A percentile compares a stretch with the other conserved stretches of the same genome.
Evolutionary conservation across 2,113 vertebrate genomes (phyloP).

Genomic region (Callorhinus ursinus): DNA sequence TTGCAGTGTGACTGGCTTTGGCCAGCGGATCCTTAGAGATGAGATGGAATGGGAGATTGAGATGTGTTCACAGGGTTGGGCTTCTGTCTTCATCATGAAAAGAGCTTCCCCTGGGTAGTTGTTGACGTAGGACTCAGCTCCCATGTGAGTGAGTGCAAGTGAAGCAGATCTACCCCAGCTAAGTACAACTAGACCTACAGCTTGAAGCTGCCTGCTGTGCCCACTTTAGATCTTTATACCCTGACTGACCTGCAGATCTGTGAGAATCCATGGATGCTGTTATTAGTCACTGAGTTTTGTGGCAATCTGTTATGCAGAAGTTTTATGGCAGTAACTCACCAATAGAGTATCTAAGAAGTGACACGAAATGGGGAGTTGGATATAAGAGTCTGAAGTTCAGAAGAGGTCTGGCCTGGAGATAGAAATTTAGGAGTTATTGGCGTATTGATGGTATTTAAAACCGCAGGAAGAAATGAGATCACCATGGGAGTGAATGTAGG

Average conservation of each 20-base stretch:
- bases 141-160: rapidly evolving
- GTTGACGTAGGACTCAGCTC: background rate
- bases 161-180: background rate
- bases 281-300: background rate
- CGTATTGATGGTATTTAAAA: background rate
- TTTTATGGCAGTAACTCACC: background rate
- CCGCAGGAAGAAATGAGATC: background rate
- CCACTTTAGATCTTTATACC: background rate
- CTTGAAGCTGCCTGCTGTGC: background rate
- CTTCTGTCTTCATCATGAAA: background rate
- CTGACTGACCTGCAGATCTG: background rate
- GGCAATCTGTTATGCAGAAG: background rate
- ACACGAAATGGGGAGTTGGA: background rate
- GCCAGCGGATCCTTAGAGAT: background rate
- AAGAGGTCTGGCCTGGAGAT: background rate
- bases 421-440: background rate
- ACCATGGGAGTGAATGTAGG: background rate
- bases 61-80: background rate
- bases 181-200: background rate
- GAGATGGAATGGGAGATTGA: background rate
- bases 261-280: background rate
- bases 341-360: background rate
- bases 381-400: background rate
- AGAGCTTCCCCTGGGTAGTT: background rate
- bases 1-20: background rate